Evolutionary conservation across 2,888 invertebrate genomes (phyloP), one percentile per base, ranked within the genome.

Genomic region (Watsonalla cultraria): DNA sequence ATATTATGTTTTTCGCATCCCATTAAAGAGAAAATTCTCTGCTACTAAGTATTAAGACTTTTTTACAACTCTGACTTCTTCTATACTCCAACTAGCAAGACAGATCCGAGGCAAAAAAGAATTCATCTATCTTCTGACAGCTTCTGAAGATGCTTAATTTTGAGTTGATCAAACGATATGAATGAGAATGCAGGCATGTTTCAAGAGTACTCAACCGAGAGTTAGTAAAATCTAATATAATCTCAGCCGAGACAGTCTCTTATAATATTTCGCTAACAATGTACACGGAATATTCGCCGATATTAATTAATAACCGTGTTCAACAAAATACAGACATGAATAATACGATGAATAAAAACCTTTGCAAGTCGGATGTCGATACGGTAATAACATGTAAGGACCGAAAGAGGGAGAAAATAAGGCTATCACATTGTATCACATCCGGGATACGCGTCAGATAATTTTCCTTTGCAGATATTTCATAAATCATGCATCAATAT

Each of bases 381-480:
- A 74, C 67, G 73, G 76, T 82, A 82, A 84, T 80, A 81, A 75
- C 75, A 76, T 78, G 82, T 80, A 78, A 78, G 80, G 76, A 79
- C 66, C 74, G 71, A 74, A 74, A 77, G 73, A 77, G 63, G 70
- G 73, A 69, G 72, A 72, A 78, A 74, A 81, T 78, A 78, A 79
- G 77, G 70, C 79, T 81, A 84, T 84, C 80, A 82, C 70, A 78
- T 80, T 79, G 80, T 80, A 80, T 75, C 75, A 76, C 75, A 78
- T 80, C 74, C 76, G 72, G 69, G 64, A 72, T 70, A 75, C 70
- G 69, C 70, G 70, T 64, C 74, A 68, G 70, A 83, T 84, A 77
- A 84, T 83, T 80, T 80, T 82, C 74, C 69, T 76, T 73, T 61
- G 64, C 64, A 75, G 73, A 78, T 78, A 76, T 82, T 77, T 78